Evolutionary conservation across 2,888 invertebrate species (phyloP).

Genomic region (Allacma fusca): DNA sequence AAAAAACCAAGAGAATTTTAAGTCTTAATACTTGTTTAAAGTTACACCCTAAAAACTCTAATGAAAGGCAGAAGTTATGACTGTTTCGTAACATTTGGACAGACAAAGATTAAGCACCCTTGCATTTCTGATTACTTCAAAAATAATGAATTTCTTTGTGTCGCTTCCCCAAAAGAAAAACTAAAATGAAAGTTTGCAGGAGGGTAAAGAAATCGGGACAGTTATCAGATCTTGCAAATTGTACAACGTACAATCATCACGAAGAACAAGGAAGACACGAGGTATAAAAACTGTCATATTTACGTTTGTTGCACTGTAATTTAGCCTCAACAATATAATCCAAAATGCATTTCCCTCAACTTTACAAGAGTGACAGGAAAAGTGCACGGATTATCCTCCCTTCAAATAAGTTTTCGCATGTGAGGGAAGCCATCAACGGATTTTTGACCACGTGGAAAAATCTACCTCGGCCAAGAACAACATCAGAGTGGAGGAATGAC

Average conservation of each 20-base stretch:
- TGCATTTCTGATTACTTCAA: not conserved
- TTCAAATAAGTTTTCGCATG: not conserved
- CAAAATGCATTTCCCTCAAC: not conserved
- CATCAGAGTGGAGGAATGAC: too few species aligned
- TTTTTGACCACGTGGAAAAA: not conserved
- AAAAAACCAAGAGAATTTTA: not conserved
- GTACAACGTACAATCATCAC: not conserved
- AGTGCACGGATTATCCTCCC: not conserved
- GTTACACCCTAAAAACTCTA: slow-evolving; percentile 1
- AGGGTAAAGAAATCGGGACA: slow-evolving; percentile 7
- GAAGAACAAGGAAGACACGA: not conserved
- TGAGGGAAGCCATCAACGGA: not conserved
- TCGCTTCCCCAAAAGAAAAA: not conserved
- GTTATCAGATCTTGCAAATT: not conserved
- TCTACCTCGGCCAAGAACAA: not conserved
- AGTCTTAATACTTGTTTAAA: not conserved
- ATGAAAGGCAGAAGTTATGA: not conserved
- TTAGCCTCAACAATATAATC: not conserved
- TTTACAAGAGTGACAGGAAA: not conserved
- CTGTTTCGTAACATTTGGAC: not conserved
- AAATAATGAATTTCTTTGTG: not conserved
- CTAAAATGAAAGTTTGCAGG: not conserved
- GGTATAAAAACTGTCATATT: slow-evolving; percentile 3
- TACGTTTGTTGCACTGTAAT: not conserved
- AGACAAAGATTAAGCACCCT: not conserved